Conservation (phyloP, 2,113 vertebrate genomes). For the Pelodiscus sinensis region DNA sequence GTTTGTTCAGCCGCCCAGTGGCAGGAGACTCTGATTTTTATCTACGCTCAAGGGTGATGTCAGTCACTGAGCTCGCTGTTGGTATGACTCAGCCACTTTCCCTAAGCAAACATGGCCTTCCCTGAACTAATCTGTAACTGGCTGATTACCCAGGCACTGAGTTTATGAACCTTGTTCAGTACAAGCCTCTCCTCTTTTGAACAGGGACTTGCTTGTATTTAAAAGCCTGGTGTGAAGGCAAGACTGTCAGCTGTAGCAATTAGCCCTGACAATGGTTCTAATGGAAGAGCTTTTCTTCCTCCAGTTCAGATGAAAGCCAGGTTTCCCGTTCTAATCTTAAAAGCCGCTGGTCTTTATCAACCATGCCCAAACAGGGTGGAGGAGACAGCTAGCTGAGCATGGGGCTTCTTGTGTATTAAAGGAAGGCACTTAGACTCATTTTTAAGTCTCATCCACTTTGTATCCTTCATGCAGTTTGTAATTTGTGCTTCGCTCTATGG, state of each 20-base stretch:
- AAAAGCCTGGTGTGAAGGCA: neutral
- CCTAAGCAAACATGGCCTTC: neutral
- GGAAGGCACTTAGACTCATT: neutral
- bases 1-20: neutral
- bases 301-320: neutral
- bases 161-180: neutral
- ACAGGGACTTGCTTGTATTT: accelerated
- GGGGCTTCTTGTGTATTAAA: neutral
- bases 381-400: neutral
- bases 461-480: neutral
- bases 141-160: neutral
- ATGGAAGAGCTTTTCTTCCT: neutral
- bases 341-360: neutral
- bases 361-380: neutral
- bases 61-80: neutral
- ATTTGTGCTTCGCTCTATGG: neutral
- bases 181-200: neutral
- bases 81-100: neutral
- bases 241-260: accelerated
- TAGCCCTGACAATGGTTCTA: neutral
- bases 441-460: neutral
- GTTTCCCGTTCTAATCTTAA: constrained; percentile 14
- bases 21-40: neutral
- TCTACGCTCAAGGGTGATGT: accelerated
- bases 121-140: neutral